Evolutionary conservation across 2,113 vertebrate species (phyloP).

Genomic region (Saguinus imperator): DNA sequence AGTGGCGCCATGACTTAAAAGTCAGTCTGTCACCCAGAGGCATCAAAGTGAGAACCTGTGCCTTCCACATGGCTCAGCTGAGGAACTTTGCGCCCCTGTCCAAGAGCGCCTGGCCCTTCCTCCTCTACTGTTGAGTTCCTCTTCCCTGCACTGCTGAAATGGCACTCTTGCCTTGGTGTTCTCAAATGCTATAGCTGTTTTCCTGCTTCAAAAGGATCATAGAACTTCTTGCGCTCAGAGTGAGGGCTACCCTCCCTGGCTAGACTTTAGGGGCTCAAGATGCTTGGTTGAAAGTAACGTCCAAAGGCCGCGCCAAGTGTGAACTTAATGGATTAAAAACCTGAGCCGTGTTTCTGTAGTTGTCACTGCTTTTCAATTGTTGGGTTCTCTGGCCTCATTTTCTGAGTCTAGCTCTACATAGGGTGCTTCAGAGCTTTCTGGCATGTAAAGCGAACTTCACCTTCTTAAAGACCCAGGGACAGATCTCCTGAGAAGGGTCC

Average conservation of each 20-base stretch:
- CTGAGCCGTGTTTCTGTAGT: not conserved
- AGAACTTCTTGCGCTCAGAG: not conserved
- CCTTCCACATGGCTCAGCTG: not conserved
- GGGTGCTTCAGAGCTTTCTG: not conserved
- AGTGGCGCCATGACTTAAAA: fast-evolving
- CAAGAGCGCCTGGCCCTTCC: fast-evolving
- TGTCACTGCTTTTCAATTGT: not conserved
- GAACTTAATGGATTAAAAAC: not conserved
- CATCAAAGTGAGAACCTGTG: fast-evolving
- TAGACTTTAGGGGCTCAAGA: not conserved
- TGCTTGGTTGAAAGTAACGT: not conserved
- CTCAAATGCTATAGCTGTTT: not conserved
- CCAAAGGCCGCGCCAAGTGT: not conserved
- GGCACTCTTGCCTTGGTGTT: fast-evolving
- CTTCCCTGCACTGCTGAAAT: not conserved
- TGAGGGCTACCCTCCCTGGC: not conserved
- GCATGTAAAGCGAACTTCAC: not conserved
- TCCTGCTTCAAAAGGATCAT: not conserved
- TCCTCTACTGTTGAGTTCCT: not conserved
- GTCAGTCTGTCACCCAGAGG: not conserved
- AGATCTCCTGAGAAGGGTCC: not conserved
- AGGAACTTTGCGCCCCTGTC: not conserved
- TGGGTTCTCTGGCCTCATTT: not conserved
- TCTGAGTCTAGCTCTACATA: fast-evolving
- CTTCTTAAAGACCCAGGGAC: not conserved